Conservation (phyloP, 2,888 invertebrate genomes). For the Trichogramma evanescens region DNA sequence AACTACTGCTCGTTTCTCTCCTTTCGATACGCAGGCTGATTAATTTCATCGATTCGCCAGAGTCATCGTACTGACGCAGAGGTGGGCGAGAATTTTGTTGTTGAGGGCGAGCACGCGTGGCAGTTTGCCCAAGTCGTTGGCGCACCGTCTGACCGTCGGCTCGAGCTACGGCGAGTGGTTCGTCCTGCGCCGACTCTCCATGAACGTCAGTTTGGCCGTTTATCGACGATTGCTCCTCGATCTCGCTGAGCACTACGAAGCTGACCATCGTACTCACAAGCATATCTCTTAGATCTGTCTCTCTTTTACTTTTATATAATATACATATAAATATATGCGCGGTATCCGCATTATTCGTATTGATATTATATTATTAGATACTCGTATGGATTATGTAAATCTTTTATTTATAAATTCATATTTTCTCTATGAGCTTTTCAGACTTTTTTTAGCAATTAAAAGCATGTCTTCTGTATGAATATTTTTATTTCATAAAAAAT, state of each 20-base stretch:
- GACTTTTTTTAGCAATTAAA: too few relatives aligned
- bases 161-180: slow-evolving; percentile 72
- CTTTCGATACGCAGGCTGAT: background rate
- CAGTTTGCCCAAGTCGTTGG: slow-evolving; percentile 48
- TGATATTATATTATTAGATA: too few relatives aligned
- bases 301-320: too few relatives aligned
- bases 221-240: slow-evolving; percentile 59
- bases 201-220: slow-evolving; percentile 66
- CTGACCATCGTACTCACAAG: too few relatives aligned
- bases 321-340: too few relatives aligned
- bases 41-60: slow-evolving; percentile 16
- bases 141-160: slow-evolving; percentile 51
- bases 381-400: too few relatives aligned
- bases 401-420: too few relatives aligned
- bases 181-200: slow-evolving; percentile 65
- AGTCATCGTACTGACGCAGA: slow-evolving; percentile 51
- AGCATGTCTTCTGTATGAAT: too few relatives aligned
- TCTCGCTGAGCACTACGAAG: slow-evolving; percentile 36
- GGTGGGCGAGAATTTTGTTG: slow-evolving; percentile 56
- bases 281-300: too few relatives aligned
- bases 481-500: too few relatives aligned
- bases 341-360: too few relatives aligned
- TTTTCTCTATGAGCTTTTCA: too few relatives aligned
- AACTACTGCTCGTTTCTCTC: background rate
- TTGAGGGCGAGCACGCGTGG: slow-evolving; percentile 58